Conservation (phyloP, 2,888 invertebrate genomes). For the Noctua janthina region DNA sequence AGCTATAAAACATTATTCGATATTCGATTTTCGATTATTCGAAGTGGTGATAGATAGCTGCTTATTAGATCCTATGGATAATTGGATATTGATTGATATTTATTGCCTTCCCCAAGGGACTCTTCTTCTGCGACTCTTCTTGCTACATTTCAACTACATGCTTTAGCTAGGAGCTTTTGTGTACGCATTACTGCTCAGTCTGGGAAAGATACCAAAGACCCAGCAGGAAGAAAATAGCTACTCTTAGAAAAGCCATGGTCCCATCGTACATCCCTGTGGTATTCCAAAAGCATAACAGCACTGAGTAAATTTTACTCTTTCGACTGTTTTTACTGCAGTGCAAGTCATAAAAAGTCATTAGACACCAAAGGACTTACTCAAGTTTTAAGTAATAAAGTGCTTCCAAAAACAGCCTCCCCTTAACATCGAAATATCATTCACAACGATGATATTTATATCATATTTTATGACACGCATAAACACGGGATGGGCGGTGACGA, state of each 20-base stretch:
- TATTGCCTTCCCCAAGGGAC: neutral
- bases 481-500: slow-evolving; percentile 72
- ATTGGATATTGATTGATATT: too few species aligned
- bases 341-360: slow-evolving; percentile 12
- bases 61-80: neutral
- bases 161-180: neutral
- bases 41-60: neutral
- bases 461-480: slow-evolving; percentile 71
- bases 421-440: slow-evolving; percentile 62
- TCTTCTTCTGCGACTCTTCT: neutral
- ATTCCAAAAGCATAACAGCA: neutral
- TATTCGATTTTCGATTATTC: too few species aligned
- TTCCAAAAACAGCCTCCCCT: slow-evolving; percentile 50
- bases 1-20: too few species aligned
- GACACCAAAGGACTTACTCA: slow-evolving; percentile 28
- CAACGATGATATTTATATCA: slow-evolving; percentile 69
- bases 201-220: neutral
- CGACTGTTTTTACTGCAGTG: neutral
- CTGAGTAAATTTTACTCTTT: neutral
- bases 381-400: slow-evolving; percentile 50
- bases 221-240: neutral
- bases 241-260: neutral
- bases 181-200: neutral
- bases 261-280: neutral
- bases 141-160: neutral